phyloP scores from a whole-genome alignment of 2,797 vertebrate genomes.

The Sebastes trivittatus region DNA sequence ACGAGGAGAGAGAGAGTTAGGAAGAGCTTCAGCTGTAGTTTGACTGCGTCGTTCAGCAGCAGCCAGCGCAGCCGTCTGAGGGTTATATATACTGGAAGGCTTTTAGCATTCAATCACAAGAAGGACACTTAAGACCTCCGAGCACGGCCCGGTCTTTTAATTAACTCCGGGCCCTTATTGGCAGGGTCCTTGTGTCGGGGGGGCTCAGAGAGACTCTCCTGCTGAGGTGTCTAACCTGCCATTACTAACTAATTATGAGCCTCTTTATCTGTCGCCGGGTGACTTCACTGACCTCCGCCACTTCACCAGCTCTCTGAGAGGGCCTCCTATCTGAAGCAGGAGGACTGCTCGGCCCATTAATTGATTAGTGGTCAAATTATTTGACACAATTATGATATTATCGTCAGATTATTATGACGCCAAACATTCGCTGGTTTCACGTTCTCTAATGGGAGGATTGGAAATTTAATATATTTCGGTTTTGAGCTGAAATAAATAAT shows the following conservation, averaged over 20 bases:
- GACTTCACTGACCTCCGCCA: constrained; percentile 33
- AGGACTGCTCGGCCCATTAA: background rate
- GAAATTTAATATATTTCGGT: background rate
- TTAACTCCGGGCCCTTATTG: constrained; percentile 58
- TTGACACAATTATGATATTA: background rate
- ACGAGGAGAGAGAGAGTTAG: too few species aligned
- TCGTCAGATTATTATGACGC: background rate
- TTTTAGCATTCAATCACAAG: constrained; percentile 55
- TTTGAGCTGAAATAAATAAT: background rate
- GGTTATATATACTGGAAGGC: background rate
- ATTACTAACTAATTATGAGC: constrained; percentile 60
- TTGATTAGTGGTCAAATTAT: constrained; percentile 1
- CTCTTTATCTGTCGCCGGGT: constrained; percentile 54
- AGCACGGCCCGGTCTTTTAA: constrained; percentile 54
- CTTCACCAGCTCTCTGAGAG: constrained; percentile 24
- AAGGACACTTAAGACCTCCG: constrained; percentile 40
- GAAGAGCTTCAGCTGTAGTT: too few species aligned
- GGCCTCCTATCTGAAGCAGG: background rate
- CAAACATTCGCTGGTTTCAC: background rate
- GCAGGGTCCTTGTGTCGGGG: constrained; percentile 31
- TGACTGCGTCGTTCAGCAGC: too few species aligned
- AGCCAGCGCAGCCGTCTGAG: background rate
- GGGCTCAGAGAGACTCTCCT: constrained; percentile 22
- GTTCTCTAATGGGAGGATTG: background rate
- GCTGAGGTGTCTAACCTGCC: constrained; percentile 47